Evolutionary conservation across 2,113 vertebrate genomes (phyloP).

Genomic region (Electrona antarctica): DNA sequence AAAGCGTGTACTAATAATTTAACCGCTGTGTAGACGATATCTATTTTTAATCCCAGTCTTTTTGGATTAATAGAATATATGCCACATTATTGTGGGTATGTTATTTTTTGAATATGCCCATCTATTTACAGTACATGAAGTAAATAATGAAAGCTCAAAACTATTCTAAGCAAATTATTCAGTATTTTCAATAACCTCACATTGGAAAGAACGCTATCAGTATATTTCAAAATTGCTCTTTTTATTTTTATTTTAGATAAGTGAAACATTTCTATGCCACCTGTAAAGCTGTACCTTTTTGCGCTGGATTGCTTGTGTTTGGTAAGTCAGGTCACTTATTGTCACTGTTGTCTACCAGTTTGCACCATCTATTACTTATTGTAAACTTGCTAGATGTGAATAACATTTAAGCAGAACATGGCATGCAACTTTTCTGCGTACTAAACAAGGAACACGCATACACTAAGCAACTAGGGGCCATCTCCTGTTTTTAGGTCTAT

Average conservation of each 20-base stretch:
- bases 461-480: conserved; percentile 2
- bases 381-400: conserved; percentile 22
- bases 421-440: conserved; percentile 16
- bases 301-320: conserved; percentile 27
- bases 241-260: conserved; percentile 7
- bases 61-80: conserved; percentile 44
- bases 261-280: conserved; percentile 15
- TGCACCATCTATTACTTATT: conserved; percentile 20
- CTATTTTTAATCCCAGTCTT: conserved; percentile 31
- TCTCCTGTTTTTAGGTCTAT: not conserved
- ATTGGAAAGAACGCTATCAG: conserved; percentile 46
- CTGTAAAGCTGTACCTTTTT: conserved; percentile 39
- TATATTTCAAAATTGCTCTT: conserved; percentile 28
- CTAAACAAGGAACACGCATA: conserved; percentile 31
- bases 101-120: conserved; percentile 31
- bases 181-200: conserved; percentile 47
- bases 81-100: conserved; percentile 33
- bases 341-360: conserved; percentile 17
- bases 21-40: conserved; percentile 6
- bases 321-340: conserved; percentile 18
- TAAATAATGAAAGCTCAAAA: conserved; percentile 46
- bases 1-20: conserved; percentile 6
- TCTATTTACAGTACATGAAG: conserved; percentile 30
- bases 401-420: conserved; percentile 15
- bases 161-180: conserved; percentile 33